phyloP scores from a whole-genome alignment of 1,140 invertebrate species.

The Calliopsis andreniformis region DNA sequence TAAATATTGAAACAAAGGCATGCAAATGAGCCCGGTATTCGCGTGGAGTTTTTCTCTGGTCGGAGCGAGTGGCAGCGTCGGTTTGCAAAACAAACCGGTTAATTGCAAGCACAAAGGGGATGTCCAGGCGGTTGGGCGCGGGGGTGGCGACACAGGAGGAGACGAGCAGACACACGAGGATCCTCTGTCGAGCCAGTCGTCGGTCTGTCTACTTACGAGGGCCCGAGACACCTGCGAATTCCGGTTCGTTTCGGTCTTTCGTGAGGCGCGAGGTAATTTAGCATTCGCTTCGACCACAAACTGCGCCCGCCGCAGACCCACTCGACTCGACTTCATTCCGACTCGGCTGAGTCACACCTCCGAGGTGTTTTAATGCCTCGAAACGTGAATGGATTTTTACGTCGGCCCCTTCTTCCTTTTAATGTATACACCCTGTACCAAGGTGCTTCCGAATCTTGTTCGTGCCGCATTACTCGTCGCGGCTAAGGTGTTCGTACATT shows the following conservation, averaged over 20 bases:
- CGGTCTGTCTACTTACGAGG: constrained; percentile 13
- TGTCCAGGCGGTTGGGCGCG: background rate
- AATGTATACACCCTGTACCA: constrained; percentile 9
- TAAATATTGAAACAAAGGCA: constrained; percentile 43
- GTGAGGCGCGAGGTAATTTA: constrained; percentile 24
- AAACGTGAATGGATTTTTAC: constrained; percentile 34
- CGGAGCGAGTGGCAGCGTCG: constrained; percentile 21
- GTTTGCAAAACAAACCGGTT: constrained; percentile 47
- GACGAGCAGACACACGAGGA: constrained; percentile 15
- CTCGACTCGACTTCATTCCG: background rate
- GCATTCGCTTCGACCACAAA: constrained; percentile 31
- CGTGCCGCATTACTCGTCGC: constrained; percentile 1
- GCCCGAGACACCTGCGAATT: constrained; percentile 44
- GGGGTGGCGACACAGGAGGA: background rate
- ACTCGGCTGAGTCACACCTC: constrained; percentile 4
- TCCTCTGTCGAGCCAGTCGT: background rate
- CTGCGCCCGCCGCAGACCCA: constrained; percentile 11
- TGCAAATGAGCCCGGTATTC: constrained; percentile 34
- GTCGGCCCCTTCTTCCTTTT: background rate
- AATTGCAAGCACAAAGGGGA: constrained; percentile 18
- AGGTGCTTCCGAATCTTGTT: constrained; percentile 13
- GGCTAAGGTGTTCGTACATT: background rate
- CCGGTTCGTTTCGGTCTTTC: constrained; percentile 25
- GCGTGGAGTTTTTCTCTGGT: background rate
- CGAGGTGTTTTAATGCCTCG: constrained; percentile 23